A percentile compares a stretch with the other conserved stretches of the same genome.
phyloP scores from a whole-genome alignment of 2,113 vertebrate genomes.

The Hylia prasina region DNA sequence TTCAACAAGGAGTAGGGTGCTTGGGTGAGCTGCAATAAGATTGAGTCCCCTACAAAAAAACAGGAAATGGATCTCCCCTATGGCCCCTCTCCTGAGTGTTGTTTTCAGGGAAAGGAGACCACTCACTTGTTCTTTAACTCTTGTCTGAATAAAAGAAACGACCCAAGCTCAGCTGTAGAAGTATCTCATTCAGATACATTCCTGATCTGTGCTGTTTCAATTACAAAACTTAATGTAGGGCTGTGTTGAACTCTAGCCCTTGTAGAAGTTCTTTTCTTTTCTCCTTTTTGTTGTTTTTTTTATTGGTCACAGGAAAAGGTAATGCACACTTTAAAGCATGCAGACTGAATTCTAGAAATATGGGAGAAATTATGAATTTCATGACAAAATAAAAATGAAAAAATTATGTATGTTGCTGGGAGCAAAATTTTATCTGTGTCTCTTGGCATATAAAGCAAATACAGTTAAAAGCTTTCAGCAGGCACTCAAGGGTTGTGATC shows the following conservation, averaged over 20 bases:
- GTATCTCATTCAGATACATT: not conserved
- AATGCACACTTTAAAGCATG: not conserved
- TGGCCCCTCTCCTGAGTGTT: not conserved
- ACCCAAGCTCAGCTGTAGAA: not conserved
- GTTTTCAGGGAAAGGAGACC: not conserved
- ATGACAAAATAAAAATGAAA: not conserved
- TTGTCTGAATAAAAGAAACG: not conserved
- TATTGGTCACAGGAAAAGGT: not conserved
- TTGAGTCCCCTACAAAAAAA: not conserved
- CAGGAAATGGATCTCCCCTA: not conserved
- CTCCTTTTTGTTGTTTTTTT: too few species aligned
- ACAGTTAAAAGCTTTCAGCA: not conserved
- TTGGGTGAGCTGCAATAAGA: not conserved
- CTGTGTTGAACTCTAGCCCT: not conserved
- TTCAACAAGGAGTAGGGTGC: not conserved
- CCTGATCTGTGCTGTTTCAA: not conserved
- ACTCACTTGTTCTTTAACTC: not conserved
- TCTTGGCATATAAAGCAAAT: not conserved
- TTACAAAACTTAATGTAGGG: not conserved
- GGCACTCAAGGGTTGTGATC: not conserved
- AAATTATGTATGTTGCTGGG: not conserved
- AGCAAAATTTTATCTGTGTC: not conserved
- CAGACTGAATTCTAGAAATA: not conserved
- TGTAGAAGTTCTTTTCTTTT: not conserved
- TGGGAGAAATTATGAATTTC: not conserved